These are phyloP conservation scores for Cynaeus angustus DNA, from an alignment of 2,888 invertebrate species.

Conservation along the genomic window DNA sequence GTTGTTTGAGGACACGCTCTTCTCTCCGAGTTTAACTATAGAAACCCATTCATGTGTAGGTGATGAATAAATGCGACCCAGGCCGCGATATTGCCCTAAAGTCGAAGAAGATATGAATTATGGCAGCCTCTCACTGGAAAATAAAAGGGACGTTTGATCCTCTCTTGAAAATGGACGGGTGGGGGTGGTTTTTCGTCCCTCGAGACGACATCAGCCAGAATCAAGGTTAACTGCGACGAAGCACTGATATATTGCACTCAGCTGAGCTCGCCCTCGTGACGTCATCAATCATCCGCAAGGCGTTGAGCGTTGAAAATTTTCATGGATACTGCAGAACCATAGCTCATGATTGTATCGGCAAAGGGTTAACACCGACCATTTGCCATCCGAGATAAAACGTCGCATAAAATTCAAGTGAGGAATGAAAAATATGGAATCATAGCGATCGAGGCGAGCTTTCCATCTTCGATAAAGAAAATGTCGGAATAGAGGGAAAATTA, in stretches of 20 bases:
- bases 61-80: slow-evolving; percentile 48
- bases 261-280: slow-evolving; percentile 53
- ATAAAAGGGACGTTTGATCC: slow-evolving; percentile 52
- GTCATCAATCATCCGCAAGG: slow-evolving; percentile 57
- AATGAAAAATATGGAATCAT: slow-evolving; percentile 18
- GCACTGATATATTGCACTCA: slow-evolving; percentile 58
- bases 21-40: slow-evolving; percentile 23
- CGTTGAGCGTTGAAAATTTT: slow-evolving; percentile 13
- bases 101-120: slow-evolving; percentile 51
- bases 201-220: slow-evolving; percentile 56
- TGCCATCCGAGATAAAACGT: slow-evolving; percentile 17
- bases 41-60: slow-evolving; percentile 45
- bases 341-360: slow-evolving; percentile 8
- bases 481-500: slow-evolving; percentile 15
- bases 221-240: slow-evolving; percentile 56
- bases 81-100: slow-evolving; percentile 45
- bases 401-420: slow-evolving; percentile 24
- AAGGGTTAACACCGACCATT: slow-evolving; percentile 21
- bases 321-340: slow-evolving; percentile 6
- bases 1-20: slow-evolving; percentile 5
- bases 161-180: slow-evolving; percentile 49
- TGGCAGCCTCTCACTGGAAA: slow-evolving; percentile 46
- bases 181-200: slow-evolving; percentile 45
- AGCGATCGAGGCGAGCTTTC: slow-evolving; percentile 15
- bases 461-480: slow-evolving; percentile 23